Evolutionary conservation across 2,797 vertebrate species (phyloP), one percentile per base, ranked within the genome.

Genomic region (Enteromius radiatus): DNA sequence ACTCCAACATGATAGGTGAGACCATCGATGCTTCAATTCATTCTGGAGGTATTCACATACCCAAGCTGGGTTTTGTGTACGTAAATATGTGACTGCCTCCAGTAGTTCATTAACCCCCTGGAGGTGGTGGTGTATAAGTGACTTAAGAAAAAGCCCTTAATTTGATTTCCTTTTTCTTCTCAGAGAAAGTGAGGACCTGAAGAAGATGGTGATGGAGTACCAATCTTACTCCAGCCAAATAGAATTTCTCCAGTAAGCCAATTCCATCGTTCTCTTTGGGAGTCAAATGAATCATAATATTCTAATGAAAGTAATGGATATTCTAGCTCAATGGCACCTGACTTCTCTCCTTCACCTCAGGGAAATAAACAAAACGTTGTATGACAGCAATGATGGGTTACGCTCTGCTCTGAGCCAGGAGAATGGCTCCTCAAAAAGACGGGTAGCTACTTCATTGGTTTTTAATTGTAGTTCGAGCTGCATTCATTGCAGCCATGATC

Each of bases 301-400:
- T 61, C 15, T 8, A 56, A 23, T 43, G 3, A n/a, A 43, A 19
- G 54, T 43, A 76, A 61, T 61, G 0, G 74, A 61, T 61, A 43
- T 69, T 75, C 33, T 43, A 26, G 21, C 52, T 75, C 8, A 31
- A 10, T 12, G n/a, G 6, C 31, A 9, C 17, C 19, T 63, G 31
- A 74, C 9, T 33, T 54, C n/a, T 28, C 38, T 52, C 14, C 54
- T 45, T 38, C 43, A 31, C 23, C 52, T 61, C 21, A 95, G 94
- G 89, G 91, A 91, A 49, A 90, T 87, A 12, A 96, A 94, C 88
- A 91, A 93, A 82, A 92, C 87, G 61, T 90, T 95, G 84, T 93
- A 93, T n/a, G 92, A 96, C 90, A 94, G 92, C 74, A 95, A 94
- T 64, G 93, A 94, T 61, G 91, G 92, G 21, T 89, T 94, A 64